Base-by-base conservation (phyloP, 2,113 vertebrate species). In the Silurus meridionalis region DNA sequence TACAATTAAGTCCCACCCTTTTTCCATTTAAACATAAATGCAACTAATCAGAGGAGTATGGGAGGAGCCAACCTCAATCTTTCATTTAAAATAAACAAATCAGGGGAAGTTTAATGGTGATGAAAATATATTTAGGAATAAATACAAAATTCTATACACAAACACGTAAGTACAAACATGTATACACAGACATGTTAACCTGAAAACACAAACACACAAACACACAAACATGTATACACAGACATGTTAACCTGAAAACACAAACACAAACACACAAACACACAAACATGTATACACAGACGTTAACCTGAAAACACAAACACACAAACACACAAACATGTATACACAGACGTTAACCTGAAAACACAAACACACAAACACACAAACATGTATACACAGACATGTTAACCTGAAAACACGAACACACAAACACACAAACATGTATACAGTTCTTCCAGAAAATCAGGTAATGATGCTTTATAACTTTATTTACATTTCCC, bases 391-490 rank as follows among this genome's bases (percentile, higher is more conserved):
- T 23, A 57, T 5, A 25, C 21, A n/a, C 0, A 9, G 21, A 80
- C 55, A 37, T 37, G 28, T 37, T 37, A 37, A 37, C 28, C 28
- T 37, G 2, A 37, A 37, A 37, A 37, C 28, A 37, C 28, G 2
- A 37, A 37, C 28, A 37, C 28, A 37, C 37, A 37, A 37, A 37
- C 37, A 37, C 37, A 0, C n/a, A 3, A 28, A 72, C n/a, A 52
- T n/a, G 11, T 19, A 5, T 69, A 19, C 82, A n/a, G 83, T 67
- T 79, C 84, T 85, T 85, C 84, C 84, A 80, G 83, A 15, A 58
- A 53, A 85, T 50, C 71, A 84, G 75, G 53, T 53, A 25, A 61
- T 7, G 48, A 53, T 8, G 60, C 46, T 80, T 57, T 67, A 63
- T 6, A 23, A 37, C 28, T 60, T 74, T 37, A 84, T 25, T 28